A percentile compares a stretch with the other conserved stretches of the same genome.
Conservation (phyloP, 92 coral and sea anemone genomes). For the Epizoanthus fatuus region DNA sequence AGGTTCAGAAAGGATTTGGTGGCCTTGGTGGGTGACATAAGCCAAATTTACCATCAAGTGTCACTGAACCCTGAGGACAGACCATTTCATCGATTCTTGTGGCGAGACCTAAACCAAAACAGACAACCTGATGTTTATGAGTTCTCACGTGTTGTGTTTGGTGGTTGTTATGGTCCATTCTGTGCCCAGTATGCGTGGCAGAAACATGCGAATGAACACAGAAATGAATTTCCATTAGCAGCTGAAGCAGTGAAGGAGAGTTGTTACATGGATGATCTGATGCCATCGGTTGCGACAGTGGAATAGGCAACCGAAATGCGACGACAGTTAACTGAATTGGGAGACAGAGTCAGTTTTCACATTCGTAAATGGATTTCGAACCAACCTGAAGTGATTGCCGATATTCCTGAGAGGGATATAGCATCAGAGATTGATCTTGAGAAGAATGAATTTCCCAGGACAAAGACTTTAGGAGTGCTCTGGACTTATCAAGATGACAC, state of each 20-base stretch:
- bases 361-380: conserved; percentile 72
- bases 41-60: too few relatives aligned
- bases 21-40: too few relatives aligned
- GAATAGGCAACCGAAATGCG: conserved; percentile 64
- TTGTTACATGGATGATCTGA: conserved; percentile 78
- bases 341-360: conserved; percentile 69
- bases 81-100: background rate
- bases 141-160: background rate
- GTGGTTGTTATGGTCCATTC: too few relatives aligned
- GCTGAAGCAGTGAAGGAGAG: conserved; percentile 49
- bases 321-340: conserved; percentile 62
- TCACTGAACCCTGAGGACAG: too few relatives aligned
- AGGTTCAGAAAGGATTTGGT: conserved; percentile 45
- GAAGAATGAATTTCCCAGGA: conserved; percentile 51
- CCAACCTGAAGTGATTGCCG: conserved; percentile 39
- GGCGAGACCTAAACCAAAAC: background rate
- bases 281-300: conserved; percentile 65
- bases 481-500: conserved; percentile 70
- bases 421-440: conserved; percentile 63
- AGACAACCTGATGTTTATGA: background rate
- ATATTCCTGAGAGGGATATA: conserved; percentile 53
- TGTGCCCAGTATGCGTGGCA: background rate
- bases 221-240: conserved; percentile 18
- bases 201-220: background rate
- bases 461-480: conserved; percentile 63